Percentiles rank a stretch among this genome's conserved stretches.
Evolutionary conservation across 2,888 invertebrate species (phyloP).

Genomic region (Luperina testacea): DNA sequence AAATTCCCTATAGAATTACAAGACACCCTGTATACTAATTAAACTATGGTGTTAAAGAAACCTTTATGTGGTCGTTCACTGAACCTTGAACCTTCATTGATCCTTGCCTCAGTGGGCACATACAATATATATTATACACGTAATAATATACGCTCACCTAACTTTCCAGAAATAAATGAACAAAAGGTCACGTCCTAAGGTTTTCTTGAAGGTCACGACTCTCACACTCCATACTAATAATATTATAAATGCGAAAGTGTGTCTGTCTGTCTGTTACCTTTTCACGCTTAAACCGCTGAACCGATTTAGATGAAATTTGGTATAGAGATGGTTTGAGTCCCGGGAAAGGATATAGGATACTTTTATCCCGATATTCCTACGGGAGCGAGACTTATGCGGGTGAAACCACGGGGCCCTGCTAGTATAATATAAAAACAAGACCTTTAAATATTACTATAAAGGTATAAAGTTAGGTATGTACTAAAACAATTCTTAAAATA

Average conservation of each 20-base stretch:
- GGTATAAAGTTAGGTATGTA: not conserved
- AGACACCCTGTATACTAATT: conserved; percentile 7
- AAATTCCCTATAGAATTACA: not conserved
- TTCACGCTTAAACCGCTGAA: too few relatives aligned
- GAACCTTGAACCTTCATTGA: conserved; percentile 51
- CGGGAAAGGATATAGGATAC: too few relatives aligned
- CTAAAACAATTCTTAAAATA: not conserved
- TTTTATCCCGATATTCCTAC: too few relatives aligned
- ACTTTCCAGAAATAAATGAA: conserved; percentile 47
- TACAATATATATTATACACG: not conserved
- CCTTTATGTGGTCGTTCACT: conserved; percentile 32
- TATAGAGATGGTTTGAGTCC: too few relatives aligned
- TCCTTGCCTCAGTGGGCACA: conserved; percentile 45
- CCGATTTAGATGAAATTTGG: too few relatives aligned
- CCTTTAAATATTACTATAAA: not conserved
- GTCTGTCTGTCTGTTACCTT: too few relatives aligned
- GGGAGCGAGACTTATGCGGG: too few relatives aligned
- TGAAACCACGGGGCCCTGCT: too few relatives aligned
- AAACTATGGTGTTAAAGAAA: conserved; percentile 19
- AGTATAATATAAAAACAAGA: conserved; percentile 1
- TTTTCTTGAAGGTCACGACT: conserved; percentile 30
- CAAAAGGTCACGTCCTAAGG: conserved; percentile 48
- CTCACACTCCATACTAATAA: not conserved
- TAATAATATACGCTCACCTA: conserved; percentile 35
- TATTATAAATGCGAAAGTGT: too few relatives aligned